Percentiles rank a stretch among this genome's conserved stretches.
Conservation (phyloP, 2,888 invertebrate genomes). For the Polylopha cassiicola region DNA sequence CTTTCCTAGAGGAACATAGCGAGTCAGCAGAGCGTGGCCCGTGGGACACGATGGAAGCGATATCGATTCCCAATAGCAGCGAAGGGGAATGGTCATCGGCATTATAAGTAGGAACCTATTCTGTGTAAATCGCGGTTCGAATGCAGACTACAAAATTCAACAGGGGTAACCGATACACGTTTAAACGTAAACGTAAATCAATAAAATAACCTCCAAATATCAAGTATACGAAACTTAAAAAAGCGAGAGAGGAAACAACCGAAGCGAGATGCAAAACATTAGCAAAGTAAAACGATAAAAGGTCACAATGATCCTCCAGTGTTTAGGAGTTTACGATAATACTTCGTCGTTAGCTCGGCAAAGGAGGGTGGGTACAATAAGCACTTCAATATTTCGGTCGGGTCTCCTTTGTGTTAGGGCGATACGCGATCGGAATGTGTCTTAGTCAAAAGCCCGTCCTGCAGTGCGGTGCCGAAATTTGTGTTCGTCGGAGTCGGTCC, state of each 20-base stretch:
- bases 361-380: constrained; percentile 16
- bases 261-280: constrained; percentile 6
- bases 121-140: constrained; percentile 23
- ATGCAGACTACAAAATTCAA: constrained; percentile 12
- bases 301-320: constrained; percentile 7
- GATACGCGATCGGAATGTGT: constrained; percentile 58
- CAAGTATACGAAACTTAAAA: constrained; percentile 2
- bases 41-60: constrained; percentile 44
- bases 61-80: constrained; percentile 47
- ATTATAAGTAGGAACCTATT: constrained; percentile 28
- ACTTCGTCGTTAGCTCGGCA: constrained; percentile 16
- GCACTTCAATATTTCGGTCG: constrained; percentile 25
- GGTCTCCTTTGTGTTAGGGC: constrained; percentile 36
- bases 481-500: constrained; percentile 38
- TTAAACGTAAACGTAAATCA: constrained; percentile 3
- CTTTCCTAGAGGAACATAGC: constrained; percentile 34
- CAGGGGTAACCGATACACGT: constrained; percentile 1
- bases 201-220: constrained; percentile 5
- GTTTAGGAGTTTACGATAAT: constrained; percentile 18
- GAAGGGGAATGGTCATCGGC: constrained; percentile 34
- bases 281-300: constrained; percentile 16
- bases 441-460: constrained; percentile 56
- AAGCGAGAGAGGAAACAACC: constrained; percentile 8
- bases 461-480: constrained; percentile 55
- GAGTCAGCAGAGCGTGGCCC: constrained; percentile 45